phyloP scores from a whole-genome alignment of 2,797 vertebrate species.

The Nannoperca obscura region DNA sequence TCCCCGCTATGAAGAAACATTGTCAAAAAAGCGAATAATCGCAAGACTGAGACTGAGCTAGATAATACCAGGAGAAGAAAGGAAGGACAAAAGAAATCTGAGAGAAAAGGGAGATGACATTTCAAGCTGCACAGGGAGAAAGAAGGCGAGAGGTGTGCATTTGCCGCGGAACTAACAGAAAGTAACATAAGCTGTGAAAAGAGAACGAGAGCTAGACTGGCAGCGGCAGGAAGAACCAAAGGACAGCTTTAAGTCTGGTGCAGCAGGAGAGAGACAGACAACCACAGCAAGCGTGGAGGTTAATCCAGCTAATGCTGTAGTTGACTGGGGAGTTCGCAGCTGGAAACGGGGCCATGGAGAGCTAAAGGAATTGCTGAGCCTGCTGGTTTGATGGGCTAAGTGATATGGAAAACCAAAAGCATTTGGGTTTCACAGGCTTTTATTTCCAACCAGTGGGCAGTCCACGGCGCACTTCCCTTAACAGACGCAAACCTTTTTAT shows the following conservation, averaged over 20 bases:
- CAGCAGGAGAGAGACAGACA: slow-evolving; percentile 51
- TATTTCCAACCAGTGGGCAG: slow-evolving; percentile 19
- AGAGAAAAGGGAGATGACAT: slow-evolving; percentile 70
- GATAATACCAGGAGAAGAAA: slow-evolving; percentile 65
- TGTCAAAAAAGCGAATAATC: slow-evolving; percentile 65
- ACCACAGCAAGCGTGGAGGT: slow-evolving; percentile 51
- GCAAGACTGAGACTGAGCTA: slow-evolving; percentile 50
- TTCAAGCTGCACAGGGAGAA: slow-evolving; percentile 47
- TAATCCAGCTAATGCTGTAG: slow-evolving; percentile 70
- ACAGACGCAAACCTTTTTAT: neutral
- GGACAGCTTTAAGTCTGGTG: slow-evolving; percentile 48
- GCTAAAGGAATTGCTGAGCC: slow-evolving; percentile 51
- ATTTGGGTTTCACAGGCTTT: slow-evolving; percentile 21
- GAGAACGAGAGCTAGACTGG: slow-evolving; percentile 25
- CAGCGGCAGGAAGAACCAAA: slow-evolving; percentile 28
- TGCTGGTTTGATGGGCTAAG: slow-evolving; percentile 38
- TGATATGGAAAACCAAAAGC: slow-evolving; percentile 12
- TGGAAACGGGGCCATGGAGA: slow-evolving; percentile 44
- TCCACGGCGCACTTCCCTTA: slow-evolving; percentile 18
- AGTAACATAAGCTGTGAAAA: slow-evolving; percentile 47
- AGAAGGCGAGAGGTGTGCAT: slow-evolving; percentile 22
- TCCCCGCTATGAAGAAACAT: slow-evolving; percentile 60
- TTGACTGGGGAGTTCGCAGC: slow-evolving; percentile 54
- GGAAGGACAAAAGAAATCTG: slow-evolving; percentile 69
- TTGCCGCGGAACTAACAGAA: slow-evolving; percentile 59